These are phyloP conservation scores for Uropsilus gracilis DNA, from an alignment of 2,113 vertebrate genomes.

Conservation along the genomic window DNA sequence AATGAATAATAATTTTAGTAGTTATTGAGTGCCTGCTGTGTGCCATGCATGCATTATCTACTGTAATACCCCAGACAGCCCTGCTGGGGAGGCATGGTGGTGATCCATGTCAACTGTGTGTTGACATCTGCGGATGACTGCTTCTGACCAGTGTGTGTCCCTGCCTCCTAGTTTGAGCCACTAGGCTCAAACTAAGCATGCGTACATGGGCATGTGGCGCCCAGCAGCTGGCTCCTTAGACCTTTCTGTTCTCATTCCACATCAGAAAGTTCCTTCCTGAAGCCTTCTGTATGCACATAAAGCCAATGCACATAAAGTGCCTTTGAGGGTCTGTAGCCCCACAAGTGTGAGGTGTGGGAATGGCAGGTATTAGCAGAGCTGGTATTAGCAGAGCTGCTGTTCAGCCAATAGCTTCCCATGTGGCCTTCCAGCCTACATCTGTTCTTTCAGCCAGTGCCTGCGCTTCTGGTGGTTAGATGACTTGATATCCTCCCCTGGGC, in stretches of 20 bases:
- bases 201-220: background rate
- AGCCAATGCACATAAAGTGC: background rate
- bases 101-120: background rate
- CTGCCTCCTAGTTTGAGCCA: background rate
- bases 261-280: background rate
- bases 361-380: too few species aligned
- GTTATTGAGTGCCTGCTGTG: background rate
- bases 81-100: background rate
- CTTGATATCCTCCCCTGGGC: background rate
- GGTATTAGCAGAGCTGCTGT: background rate
- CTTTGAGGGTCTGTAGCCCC: background rate
- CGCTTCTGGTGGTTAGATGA: background rate
- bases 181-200: too few species aligned
- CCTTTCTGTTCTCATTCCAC: background rate
- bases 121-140: background rate
- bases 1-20: background rate
- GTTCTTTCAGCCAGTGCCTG: background rate
- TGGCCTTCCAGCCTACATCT: background rate
- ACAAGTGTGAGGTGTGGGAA: background rate
- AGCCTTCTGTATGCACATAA: background rate
- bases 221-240: rapidly evolving
- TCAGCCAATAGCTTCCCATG: background rate
- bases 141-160: background rate
- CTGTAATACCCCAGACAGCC: background rate
- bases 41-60: background rate